Base-by-base conservation (phyloP, 2,888 invertebrate species). In the Mesopsocus fuscifrons region DNA sequence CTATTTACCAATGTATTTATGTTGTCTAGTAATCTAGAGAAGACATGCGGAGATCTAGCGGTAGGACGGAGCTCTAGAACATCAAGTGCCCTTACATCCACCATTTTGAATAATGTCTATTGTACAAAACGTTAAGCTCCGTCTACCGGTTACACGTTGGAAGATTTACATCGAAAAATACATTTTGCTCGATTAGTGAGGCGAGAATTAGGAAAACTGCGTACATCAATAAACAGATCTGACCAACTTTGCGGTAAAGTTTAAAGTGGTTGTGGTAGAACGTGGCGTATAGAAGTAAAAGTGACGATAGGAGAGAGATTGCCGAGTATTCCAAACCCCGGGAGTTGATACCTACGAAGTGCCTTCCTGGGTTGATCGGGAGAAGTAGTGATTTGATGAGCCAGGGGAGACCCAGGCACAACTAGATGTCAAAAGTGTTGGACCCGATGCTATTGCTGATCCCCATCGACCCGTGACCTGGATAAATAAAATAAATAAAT, bases 391-490 rank as follows among this genome's bases (percentile, higher is more conserved):
- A 81, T 61, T 87, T 85, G 53, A 88, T 85, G 41, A 88, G 70
- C 88, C 88, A 87, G 3, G 87, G 87, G 6, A 87, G 65, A 9
- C 87, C 87, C 49, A 88, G 65, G 55, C 87, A 87, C 34, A 87
- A 63, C n/a, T 88, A 63, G 50, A 88, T 87, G 57, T 87, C 87
- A 57, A 88, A 88, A 2, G 87, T 85, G 57, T 88, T 88, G 20
- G 85, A 87, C 41, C 87, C 87, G 53, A 88, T 82, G 2, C 87
- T 84, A 60, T 87, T 88, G 59, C 84, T 84, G 51, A 88, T 82
- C 16, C 87, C 88, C 87, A 88, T 88, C 30, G 85, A 83, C 44
- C 85, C 85, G 55, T 84, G 81, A 48, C 85, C 85, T 84, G 60
- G 38, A 58, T 57, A 45, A 43, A 46, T 48, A 52, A 45, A 32